Evolutionary conservation across 2,888 invertebrate species (phyloP), one percentile per base, ranked within the genome.

Genomic region (Drosophila quinaria): DNA sequence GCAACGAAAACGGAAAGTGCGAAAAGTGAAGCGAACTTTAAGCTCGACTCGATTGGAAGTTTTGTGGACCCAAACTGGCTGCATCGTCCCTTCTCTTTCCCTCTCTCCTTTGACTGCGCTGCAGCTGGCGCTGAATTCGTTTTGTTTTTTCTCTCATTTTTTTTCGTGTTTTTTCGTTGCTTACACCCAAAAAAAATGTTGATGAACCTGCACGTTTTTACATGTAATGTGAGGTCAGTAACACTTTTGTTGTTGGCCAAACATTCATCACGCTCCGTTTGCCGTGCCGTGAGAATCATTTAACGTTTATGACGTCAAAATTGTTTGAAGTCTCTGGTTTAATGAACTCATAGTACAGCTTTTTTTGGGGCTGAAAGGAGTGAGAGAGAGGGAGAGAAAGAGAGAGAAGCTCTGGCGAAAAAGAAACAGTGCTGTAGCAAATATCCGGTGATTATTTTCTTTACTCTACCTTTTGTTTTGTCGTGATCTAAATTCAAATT

Each of bases 221-320:
- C 76, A 80, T 85, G 80, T 89, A 89, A 87, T 85, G 90, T 80
- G 88, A 87, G 87, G 87, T 87, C 87, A 87, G 87, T 87, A 87
- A 87, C 87, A 80, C 75, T 86, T 75, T 81, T 74, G 79, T 87
- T 89, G 44, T 87, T 89, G 44, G 52, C 78, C 72, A 79, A 84
- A 84, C 77, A 85, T 88, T 84, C 69, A 83, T 87, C 89, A 84
- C 78, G 81, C 88, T 72, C 78, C 87, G 89, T 72, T 81, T 81
- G 78, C 33, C 35, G 22, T 47, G 56, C 37, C 77, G 69, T 77
- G 77, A 74, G 77, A 77, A 77, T 74, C 59, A 47, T 69, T 78
- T 78, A 74, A 59, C 51, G 80, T 74, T 79, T 77, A 74, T 83
- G 83, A 83, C 83, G 83, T 88, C 88, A 74, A 76, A 49, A 63